Percentiles rank a stretch among this genome's conserved stretches.
phyloP scores from a whole-genome alignment of 2,888 invertebrate species.

The Polyommatus icarus region DNA sequence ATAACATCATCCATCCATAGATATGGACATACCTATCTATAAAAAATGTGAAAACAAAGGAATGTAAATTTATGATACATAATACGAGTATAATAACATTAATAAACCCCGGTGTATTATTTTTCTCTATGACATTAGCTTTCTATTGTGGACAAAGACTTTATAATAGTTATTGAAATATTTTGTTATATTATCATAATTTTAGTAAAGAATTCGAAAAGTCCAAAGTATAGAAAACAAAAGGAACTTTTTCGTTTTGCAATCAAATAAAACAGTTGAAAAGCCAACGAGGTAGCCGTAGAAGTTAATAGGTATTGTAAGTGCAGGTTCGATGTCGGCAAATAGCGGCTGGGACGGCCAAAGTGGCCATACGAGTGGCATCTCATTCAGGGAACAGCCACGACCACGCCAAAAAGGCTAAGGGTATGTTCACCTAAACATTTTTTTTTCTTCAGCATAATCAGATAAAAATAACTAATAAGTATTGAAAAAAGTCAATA shows the following conservation, averaged over 20 bases:
- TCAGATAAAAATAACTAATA: background rate
- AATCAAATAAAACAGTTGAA: conserved; percentile 33
- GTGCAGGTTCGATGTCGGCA: conserved; percentile 56
- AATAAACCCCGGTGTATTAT: too few relatives aligned
- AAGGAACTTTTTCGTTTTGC: background rate
- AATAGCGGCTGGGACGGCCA: conserved; percentile 58
- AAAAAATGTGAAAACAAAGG: too few relatives aligned
- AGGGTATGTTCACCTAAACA: conserved; percentile 2
- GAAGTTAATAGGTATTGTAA: conserved; percentile 34
- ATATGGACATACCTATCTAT: too few relatives aligned
- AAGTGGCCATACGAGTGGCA: conserved; percentile 60
- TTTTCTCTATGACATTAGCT: too few relatives aligned
- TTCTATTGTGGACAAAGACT: background rate
- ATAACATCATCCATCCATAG: too few relatives aligned
- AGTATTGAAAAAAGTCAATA: too few relatives aligned
- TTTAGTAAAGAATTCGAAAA: background rate
- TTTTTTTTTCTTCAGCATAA: background rate
- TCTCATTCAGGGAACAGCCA: conserved; percentile 52
- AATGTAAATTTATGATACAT: too few relatives aligned
- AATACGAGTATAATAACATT: too few relatives aligned
- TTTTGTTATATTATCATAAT: background rate
- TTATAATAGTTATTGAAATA: background rate
- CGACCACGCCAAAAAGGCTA: conserved; percentile 40
- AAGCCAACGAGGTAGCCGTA: conserved; percentile 33
- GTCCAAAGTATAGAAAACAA: background rate